Percentiles rank a stretch among this genome's conserved stretches.
Conservation (phyloP, 2,797 vertebrate genomes). For the Podarcis siculus region DNA sequence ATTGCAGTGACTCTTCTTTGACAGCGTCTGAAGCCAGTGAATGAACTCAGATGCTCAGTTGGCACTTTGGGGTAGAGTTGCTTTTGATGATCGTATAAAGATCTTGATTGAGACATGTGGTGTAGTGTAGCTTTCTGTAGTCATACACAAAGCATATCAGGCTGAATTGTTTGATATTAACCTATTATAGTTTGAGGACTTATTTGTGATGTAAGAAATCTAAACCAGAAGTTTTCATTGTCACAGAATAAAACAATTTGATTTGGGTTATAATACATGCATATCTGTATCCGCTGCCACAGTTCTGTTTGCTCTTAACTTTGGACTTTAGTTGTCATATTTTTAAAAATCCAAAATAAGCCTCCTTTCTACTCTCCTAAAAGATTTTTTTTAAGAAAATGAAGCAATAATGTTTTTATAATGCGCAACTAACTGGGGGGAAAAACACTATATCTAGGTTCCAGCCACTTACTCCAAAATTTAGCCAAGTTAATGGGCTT, state of each 20-base stretch:
- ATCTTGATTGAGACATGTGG: background rate
- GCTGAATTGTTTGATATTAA: background rate
- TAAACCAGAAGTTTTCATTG: background rate
- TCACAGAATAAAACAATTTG: background rate
- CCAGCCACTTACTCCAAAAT: background rate
- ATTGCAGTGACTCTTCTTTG: background rate
- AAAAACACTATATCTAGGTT: background rate
- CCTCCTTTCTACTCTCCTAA: background rate
- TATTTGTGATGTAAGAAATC: too few species aligned
- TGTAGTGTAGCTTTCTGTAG: background rate
- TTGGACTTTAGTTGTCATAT: background rate
- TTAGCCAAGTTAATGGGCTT: background rate
- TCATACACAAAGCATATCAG: background rate
- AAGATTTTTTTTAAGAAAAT: background rate
- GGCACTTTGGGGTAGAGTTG: background rate
- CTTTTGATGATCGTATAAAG: background rate
- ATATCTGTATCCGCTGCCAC: background rate
- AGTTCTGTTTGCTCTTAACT: background rate
- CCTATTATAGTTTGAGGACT: background rate
- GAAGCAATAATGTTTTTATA: background rate
- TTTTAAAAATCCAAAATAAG: background rate
- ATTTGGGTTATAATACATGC: background rate
- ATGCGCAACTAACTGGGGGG: background rate
- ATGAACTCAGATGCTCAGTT: background rate
- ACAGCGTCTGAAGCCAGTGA: background rate